Base-by-base conservation (phyloP, 2,888 invertebrate species). In the Erebia palarica region DNA sequence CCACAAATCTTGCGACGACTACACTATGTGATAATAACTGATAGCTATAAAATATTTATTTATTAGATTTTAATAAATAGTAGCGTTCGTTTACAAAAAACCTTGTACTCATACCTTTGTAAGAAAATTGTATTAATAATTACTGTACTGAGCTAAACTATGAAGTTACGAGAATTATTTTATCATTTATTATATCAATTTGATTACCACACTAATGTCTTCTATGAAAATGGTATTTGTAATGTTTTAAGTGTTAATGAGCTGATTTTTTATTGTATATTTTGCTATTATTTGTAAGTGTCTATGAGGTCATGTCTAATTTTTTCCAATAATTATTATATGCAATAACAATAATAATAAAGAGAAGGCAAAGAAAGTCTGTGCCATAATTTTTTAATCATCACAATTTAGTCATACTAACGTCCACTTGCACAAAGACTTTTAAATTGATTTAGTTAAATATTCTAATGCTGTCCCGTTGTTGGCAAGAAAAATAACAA, bases 1-100 rank as follows among this genome's bases (percentile, higher is more conserved):
- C 74, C 74, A 74, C 67, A 68, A 68, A 75, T 77, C 80, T 79
- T 80, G 78, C 77, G 69, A 72, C 66, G 59, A 74, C 65, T 36
- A 36, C 7, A 36, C 36, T 36, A 36, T 73, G 71, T 70, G 65
- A 64, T 44, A 72, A 27, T 13, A 51, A 66, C 36, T 47, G 57
- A 47, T 63, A 21, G 53, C 16, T 65, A 53, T 14, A 9, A 58
- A 55, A 27, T 69, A 57, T 55, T 57, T 61, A n/a, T 36, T 49
- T 42, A 47, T 36, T 18, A 16, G n/a, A 16, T 60, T 27, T 57
- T n/a, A 47, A 13, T n/a, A 47, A 13, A 47, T 11, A 11, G 1
- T 47, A 13, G 11, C 47, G 47, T 13, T 47, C 47, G 13, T 47
- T 47, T 47, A 47, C 47, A 47, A 13, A 47, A 47, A 47, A 47